Conservation (phyloP, 2,797 vertebrate genomes). For the Ctenopoma multispine region DNA sequence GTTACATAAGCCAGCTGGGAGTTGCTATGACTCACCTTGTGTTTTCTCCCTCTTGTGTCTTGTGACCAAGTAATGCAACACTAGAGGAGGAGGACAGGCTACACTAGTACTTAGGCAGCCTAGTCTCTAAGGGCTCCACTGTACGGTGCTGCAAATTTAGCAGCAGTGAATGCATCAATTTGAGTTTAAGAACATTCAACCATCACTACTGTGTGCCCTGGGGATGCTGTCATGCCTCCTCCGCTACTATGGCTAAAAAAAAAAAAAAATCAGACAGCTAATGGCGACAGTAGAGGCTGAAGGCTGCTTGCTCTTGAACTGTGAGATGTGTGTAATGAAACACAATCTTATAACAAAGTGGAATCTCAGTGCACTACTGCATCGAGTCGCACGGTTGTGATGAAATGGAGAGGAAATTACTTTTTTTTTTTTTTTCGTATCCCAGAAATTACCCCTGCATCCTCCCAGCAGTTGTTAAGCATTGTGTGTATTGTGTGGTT, state of each 20-base stretch:
- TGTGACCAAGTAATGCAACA: conserved; percentile 32
- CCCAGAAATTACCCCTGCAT: conserved; percentile 35
- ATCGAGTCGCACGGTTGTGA: conserved; percentile 9
- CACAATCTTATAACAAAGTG: conserved; percentile 33
- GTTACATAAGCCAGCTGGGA: conserved; percentile 48
- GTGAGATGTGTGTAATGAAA: conserved; percentile 8
- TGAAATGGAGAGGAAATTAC: conserved; percentile 22
- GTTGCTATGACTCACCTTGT: conserved; percentile 59
- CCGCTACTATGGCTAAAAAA: conserved; percentile 21
- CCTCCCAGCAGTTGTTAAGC: conserved; percentile 39
- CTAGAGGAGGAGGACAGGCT: conserved; percentile 38
- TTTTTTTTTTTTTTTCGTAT: conserved; percentile 9
- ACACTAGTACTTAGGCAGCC: conserved; percentile 7
- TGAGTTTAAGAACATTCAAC: conserved; percentile 48
- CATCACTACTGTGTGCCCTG: conserved; percentile 23
- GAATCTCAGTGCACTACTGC: conserved; percentile 32
- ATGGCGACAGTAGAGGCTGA: conserved; percentile 28
- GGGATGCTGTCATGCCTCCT: conserved; percentile 30
- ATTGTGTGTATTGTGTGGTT: conserved; percentile 42
- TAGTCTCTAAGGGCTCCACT: conserved; percentile 30
- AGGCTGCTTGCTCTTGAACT: conserved; percentile 10
- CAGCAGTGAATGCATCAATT: conserved; percentile 42
- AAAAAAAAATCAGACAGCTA: not conserved
- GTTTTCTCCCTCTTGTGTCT: conserved; percentile 36
- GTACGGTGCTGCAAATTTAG: conserved; percentile 46